Evolutionary conservation across 2,797 vertebrate genomes (phyloP), one percentile per base, ranked within the genome.

Genomic region (Scomberomorus guttatus): DNA sequence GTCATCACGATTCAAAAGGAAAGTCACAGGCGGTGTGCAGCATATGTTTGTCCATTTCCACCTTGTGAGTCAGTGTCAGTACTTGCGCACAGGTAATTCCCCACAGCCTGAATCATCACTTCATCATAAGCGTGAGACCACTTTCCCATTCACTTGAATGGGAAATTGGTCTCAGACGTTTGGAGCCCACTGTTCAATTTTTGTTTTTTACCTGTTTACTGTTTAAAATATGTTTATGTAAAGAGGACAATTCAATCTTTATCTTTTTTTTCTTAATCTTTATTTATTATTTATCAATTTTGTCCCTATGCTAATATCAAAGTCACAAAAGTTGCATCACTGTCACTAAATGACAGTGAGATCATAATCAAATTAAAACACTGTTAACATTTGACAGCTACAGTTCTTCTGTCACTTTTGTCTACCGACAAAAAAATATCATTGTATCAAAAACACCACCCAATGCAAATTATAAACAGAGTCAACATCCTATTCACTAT

Each of bases 51-150:
- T 72, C 29, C 1, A 17, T 69, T 83, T 74, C 62, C 69, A 71
- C 63, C 46, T 65, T 2, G 44, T 90, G 89, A 89, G 64, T 90
- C 83, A 85, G 50, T 24, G 64, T 90, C 83, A 85, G 50, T 24
- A 44, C 39, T 34, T 22, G 20, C 14, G 0, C 48, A 54, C 48
- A 83, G 88, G 88, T 85, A 54, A 85, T 78, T 83, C 84, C 89
- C 88, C 71, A n/a, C 37, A 27, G 52, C 22, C 15, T 77, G 83
- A 88, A 73, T 89, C 77, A 90, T 57, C 57, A 46, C 59, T 56
- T 83, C 50, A 34, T 61, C 44, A 42, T 5, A 66, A 73, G 14
- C n/a, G n/a, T n/a, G n/a, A n/a, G n/a, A n/a, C n/a, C n/a, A n/a
- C n/a, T n/a, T n/a, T n/a, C n/a, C n/a, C n/a, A n/a, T n/a, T n/a